Percentiles rank a stretch among this genome's conserved stretches.
Conservation (phyloP, 2,797 vertebrate species). For the Coregonus sp. region DNA sequence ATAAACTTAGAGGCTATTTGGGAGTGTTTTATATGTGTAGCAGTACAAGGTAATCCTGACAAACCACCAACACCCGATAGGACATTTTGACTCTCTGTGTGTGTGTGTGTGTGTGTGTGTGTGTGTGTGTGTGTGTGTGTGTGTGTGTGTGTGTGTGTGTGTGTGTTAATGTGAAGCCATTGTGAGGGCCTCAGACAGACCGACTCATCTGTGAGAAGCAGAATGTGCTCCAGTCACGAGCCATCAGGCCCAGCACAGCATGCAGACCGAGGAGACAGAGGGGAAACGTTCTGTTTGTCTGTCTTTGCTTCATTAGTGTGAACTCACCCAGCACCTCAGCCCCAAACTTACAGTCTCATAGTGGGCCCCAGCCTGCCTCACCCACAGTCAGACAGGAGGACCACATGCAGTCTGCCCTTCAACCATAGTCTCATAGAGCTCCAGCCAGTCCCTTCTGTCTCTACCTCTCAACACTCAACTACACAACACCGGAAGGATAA, state of each 20-base stretch:
- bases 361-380: background rate
- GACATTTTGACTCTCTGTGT: background rate
- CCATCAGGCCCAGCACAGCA: constrained; percentile 6
- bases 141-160: background rate
- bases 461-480: background rate
- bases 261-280: constrained; percentile 4
- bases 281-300: constrained; percentile 6
- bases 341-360: background rate
- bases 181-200: constrained; percentile 16
- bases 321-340: background rate
- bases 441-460: background rate
- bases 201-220: constrained; percentile 33
- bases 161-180: background rate
- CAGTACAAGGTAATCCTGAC: constrained; percentile 11
- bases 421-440: too few species aligned
- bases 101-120: too few species aligned
- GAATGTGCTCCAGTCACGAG: constrained; percentile 21
- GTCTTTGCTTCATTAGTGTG: constrained; percentile 7
- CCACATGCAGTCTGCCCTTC: background rate
- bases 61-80: constrained; percentile 1
- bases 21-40: constrained; percentile 22
- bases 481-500: background rate
- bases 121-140: too few species aligned
- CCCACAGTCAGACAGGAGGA: background rate
- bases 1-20: constrained; percentile 22